Percentiles rank a stretch among this genome's conserved stretches.
phyloP scores from a whole-genome alignment of 2,113 vertebrate species.

The Tragelaphus buxtoni region DNA sequence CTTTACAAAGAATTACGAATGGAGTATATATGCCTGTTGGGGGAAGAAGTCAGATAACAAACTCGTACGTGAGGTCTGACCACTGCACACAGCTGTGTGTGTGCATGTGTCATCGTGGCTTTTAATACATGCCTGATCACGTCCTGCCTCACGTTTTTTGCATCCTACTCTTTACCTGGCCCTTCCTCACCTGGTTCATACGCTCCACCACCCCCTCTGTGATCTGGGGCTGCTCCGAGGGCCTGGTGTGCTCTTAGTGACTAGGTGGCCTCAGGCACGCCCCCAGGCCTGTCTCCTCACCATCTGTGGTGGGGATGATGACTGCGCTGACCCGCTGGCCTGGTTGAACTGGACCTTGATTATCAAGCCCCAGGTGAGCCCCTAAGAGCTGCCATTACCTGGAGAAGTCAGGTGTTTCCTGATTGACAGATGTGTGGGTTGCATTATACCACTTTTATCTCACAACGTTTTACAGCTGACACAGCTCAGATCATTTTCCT shows the following conservation, averaged over 20 bases:
- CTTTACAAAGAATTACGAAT: neutral
- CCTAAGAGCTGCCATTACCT: rapidly evolving
- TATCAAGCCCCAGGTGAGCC: rapidly evolving
- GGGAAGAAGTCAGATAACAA: neutral
- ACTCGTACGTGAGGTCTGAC: rapidly evolving
- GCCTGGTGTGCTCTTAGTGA: neutral
- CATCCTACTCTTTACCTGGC: neutral
- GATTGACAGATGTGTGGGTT: neutral
- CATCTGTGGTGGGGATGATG: neutral
- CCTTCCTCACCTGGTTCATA: rapidly evolving
- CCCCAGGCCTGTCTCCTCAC: neutral
- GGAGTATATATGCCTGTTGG: rapidly evolving
- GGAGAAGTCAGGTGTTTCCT: neutral
- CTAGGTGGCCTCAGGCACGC: neutral
- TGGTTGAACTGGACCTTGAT: neutral
- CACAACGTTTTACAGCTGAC: rapidly evolving
- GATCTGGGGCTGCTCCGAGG: rapidly evolving
- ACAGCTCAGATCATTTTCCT: rapidly evolving
- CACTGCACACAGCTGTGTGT: rapidly evolving
- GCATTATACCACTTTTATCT: rapidly evolving
- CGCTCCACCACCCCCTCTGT: neutral
- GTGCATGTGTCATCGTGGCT: rapidly evolving
- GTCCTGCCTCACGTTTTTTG: rapidly evolving
- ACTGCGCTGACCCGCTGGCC: rapidly evolving
- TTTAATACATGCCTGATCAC: neutral